These are phyloP conservation scores for Lepidurus arcticus DNA, from an alignment of 1,140 invertebrate genomes.

Conservation along the genomic window DNA sequence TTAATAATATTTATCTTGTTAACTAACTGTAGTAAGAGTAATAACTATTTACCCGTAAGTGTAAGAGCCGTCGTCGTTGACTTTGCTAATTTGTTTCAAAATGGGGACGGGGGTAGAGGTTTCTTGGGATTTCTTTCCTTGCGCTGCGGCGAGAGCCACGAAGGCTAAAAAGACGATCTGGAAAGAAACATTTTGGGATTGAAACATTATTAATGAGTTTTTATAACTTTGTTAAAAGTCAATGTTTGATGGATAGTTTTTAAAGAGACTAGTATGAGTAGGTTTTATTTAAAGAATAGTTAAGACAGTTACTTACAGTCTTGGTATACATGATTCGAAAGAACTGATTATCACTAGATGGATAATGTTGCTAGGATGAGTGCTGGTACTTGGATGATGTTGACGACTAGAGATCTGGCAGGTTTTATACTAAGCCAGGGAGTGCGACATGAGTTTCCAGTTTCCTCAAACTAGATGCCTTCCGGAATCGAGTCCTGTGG, in stretches of 20 bases:
- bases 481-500: background rate
- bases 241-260: background rate
- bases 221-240: background rate
- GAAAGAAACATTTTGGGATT: slow-evolving; percentile 8
- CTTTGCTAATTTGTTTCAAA: slow-evolving; percentile 68
- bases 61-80: slow-evolving; percentile 77
- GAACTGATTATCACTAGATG: background rate
- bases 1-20: too few species aligned
- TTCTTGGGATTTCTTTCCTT: background rate
- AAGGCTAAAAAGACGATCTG: slow-evolving; percentile 30
- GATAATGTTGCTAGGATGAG: background rate
- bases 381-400: slow-evolving; percentile 23
- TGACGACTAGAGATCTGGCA: background rate
- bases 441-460: background rate
- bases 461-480: slow-evolving; percentile 1
- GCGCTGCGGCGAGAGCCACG: slow-evolving; percentile 19
- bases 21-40: background rate
- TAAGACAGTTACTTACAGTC: background rate
- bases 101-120: slow-evolving; percentile 51
- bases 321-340: background rate
- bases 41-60: slow-evolving; percentile 58
- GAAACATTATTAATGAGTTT: background rate
- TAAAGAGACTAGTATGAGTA: background rate
- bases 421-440: background rate
- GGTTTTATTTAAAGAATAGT: slow-evolving; percentile 12